These are phyloP conservation scores for Sesia bembeciformis DNA, from an alignment of 2,888 invertebrate species.

Conservation along the genomic window DNA sequence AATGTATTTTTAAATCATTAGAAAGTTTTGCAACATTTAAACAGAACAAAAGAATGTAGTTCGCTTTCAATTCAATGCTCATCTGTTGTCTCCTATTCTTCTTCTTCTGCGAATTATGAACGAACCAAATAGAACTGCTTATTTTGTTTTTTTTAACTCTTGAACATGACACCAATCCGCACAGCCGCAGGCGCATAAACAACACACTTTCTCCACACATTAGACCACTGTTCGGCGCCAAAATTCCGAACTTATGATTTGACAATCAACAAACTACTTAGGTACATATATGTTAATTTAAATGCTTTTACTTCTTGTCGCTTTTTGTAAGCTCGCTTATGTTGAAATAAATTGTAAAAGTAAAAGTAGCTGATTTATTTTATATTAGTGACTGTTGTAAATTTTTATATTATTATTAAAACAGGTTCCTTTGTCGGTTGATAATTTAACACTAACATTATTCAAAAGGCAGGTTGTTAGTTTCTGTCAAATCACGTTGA, in stretches of 20 bases:
- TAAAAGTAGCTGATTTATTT: too few relatives aligned
- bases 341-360: too few relatives aligned
- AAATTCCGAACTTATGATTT: conserved; percentile 50
- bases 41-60: too few relatives aligned
- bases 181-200: conserved; percentile 35
- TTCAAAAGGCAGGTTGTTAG: not conserved
- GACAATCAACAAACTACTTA: not conserved
- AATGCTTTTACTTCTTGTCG: not conserved
- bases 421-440: not conserved
- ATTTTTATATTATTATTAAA: too few relatives aligned
- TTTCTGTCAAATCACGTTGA: not conserved
- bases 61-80: too few relatives aligned
- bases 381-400: too few relatives aligned
- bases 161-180: conserved; percentile 36
- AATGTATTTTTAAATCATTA: too few relatives aligned
- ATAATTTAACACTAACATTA: not conserved
- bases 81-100: not conserved
- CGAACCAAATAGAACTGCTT: conserved; percentile 2
- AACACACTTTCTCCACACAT: conserved; percentile 46
- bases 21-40: too few relatives aligned
- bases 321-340: not conserved
- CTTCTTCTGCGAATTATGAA: not conserved
- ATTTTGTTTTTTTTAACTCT: conserved; percentile 19
- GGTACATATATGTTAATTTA: not conserved
- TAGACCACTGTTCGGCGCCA: conserved; percentile 47